Evolutionary conservation across 2,888 invertebrate genomes (phyloP), one percentile per base, ranked within the genome.

Genomic region (Amblyteles armatorius): DNA sequence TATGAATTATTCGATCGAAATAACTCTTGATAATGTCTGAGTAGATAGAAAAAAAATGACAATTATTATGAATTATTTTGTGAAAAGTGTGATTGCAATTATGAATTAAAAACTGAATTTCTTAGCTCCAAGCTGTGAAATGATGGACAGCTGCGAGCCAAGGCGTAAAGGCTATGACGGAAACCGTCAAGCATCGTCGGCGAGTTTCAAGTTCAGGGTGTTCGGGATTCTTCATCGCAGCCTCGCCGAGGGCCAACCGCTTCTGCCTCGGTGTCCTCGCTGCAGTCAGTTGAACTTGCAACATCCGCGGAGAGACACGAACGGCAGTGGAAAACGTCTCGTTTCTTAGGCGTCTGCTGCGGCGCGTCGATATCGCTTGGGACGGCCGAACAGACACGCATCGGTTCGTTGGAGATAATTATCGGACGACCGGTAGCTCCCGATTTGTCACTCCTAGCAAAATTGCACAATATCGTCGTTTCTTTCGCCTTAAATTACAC

Each of bases 241-340:
- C 60, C 60, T 60, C 29, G 22, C 4, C 60, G 60, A 60, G 60
- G 82, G 82, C 77, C 82, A 72, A 77, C 82, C 44, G 77, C 82
- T 82, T 82, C 44, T 82, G 82, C 77, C 82, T 71, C 29, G 57
- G 55, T 77, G 55, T 82, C 82, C 82, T 82, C 82, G 82, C 36
- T 48, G 44, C 52, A 55, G 82, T 82, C 1, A 29, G 60, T 29
- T 60, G 60, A 26, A 60, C 22, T 60, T 16, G 60, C 26, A 60
- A 16, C 60, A 29, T 60, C 60, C 29, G 60, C 60, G 0, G 60
- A 60, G 29, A 60, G 16, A 57, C 40, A 11, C 26, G 29, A 4
- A 60, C 60, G 60, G 16, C 26, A 13, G 60, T 29, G 29, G 26
- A 29, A 2, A 26, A 29, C 9, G 60, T 22, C 60, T 11, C 5